Base-by-base conservation (phyloP, 53 echinoderm and acorn worm genomes). In the Antedon mediterranea region DNA sequence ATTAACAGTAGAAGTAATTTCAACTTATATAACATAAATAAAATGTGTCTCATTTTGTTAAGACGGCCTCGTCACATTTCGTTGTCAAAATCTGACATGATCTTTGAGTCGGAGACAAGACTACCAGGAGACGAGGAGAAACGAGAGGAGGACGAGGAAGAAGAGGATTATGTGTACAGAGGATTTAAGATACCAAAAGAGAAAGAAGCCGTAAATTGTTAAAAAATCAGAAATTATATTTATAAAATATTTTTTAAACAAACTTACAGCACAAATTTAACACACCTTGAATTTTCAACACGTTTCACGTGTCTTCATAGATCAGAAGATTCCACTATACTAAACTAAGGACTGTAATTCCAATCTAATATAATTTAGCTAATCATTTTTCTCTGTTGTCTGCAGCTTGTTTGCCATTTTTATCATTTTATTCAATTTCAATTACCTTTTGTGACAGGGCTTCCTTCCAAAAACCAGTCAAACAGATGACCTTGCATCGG, bases 101-200 rank as follows among this genome's bases (percentile, higher is more conserved):
- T 87, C 30, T 95, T 85, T 84, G 92, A 92, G 72, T 89, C 89
- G 8, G 84, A 92, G 77, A 95, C 92, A 0, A 81, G 95, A 44
- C 29, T 95, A 26, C 89, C 88, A 32, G 88, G 34, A 32, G 76
- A 76, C 34, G 11, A 26, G 4, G 26, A 28, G 0, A 28, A 7
- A 76, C 74, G 14, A 78, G 43, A 71, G 78, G 30, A 71, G 75
- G 20, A 43, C 2, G 30, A 79, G 71, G 31, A 29, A 3, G 42
- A 79, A 3, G 30, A 72, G 82, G 26, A 41, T 33, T 32, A 27
- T 44, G 72, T 57, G 20, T 57, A 57, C 57, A 57, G 57, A 57
- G 57, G 57, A 57, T 57, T 57, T 23, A 57, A 18, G 3, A 57
- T 57, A 57, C 57, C 71, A 32, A 71, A 33, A 30, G 74, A 30